These are phyloP conservation scores for Acestrorhynchus altus DNA, from an alignment of 2,797 vertebrate genomes.

Conservation along the genomic window DNA sequence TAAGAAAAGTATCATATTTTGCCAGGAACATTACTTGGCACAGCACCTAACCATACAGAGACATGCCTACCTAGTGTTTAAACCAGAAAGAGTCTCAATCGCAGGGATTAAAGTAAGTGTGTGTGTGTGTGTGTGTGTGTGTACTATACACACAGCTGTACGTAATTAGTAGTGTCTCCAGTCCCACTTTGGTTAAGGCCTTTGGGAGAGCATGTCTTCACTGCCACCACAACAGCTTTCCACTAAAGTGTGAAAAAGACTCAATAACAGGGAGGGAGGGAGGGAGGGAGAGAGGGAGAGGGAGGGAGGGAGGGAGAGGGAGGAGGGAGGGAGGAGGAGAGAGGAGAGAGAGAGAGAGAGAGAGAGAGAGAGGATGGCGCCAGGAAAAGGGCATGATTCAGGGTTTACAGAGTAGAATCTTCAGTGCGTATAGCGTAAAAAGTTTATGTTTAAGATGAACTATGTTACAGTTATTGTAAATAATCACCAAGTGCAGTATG, in stretches of 20 bases:
- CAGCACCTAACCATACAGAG: conserved; percentile 28
- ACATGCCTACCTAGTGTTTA: conserved; percentile 44
- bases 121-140: conserved; percentile 64
- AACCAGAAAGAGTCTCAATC: conserved; percentile 34
- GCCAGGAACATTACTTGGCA: conserved; percentile 6
- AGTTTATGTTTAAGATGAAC: too few species aligned
- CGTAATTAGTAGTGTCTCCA: conserved; percentile 75
- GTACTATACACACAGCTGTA: conserved; percentile 74
- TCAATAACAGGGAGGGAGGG: conserved; percentile 41
- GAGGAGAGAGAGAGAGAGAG: neutral
- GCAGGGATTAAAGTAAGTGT: conserved; percentile 49
- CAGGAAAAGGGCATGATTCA: too few species aligned
- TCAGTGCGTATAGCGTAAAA: too few species aligned
- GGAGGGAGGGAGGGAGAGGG: conserved; percentile 1
- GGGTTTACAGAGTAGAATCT: neutral
- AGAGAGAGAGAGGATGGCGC: too few species aligned
- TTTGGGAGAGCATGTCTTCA: conserved; percentile 44
- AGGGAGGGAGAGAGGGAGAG: neutral
- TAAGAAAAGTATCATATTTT: neutral
- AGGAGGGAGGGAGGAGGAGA: neutral
- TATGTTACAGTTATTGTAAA: too few species aligned
- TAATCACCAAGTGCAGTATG: too few species aligned
- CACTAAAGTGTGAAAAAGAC: conserved; percentile 21
- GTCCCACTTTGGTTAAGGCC: conserved; percentile 45
- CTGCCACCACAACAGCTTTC: conserved; percentile 36